Evolutionary conservation across 2,113 vertebrate species (phyloP), one percentile per base, ranked within the genome.

Genomic region (Heterotilapia buettikoferi): DNA sequence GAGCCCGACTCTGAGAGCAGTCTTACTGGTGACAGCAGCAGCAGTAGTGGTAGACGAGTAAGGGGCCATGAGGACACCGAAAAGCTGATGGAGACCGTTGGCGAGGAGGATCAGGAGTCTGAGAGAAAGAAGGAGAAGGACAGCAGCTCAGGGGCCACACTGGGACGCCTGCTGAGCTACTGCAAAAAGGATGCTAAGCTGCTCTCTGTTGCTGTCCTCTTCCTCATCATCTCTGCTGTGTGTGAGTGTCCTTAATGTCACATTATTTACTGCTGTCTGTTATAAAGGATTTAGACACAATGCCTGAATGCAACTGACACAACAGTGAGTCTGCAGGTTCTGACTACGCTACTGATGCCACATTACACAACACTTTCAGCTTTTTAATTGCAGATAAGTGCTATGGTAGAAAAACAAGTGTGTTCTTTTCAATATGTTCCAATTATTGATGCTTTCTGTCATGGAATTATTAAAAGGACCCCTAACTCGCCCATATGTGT

Each of bases 151-250:
- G 95, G 97, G 54, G 97, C 97, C 76, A 99, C 98, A 1, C 92
- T 99, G 89, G 97, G 97, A 54, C 98, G 97, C 43, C 95, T 99
- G 83, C 94, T 99, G 76, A 94, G 95, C n/a, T 99, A 98, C 94
- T 98, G 97, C 87, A 98, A 95, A 82, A 96, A 98, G 0, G 98
- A 99, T 19, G 68, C 94, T 1, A 91, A 96, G 36, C 96, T 99
- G 92, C 96, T 99, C 10, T 93, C 94, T 5, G 90, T 97, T 0
- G 98, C 98, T 16, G 95, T 97, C 87, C 90, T 98, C 94, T 99
- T 99, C 92, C 97, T 99, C 81, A 63, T 98, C 0, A 78, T 99
- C 36, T 97, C 97, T 0, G 97, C 98, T 2, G 94, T 98, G 81
- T 98, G 98, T 99, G 86, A 98, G 98, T 93, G 3, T 53, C 38